Evolutionary conservation across 2,113 vertebrate genomes (phyloP), one percentile per base, ranked within the genome.

Genomic region (Zosterops lateralis): DNA sequence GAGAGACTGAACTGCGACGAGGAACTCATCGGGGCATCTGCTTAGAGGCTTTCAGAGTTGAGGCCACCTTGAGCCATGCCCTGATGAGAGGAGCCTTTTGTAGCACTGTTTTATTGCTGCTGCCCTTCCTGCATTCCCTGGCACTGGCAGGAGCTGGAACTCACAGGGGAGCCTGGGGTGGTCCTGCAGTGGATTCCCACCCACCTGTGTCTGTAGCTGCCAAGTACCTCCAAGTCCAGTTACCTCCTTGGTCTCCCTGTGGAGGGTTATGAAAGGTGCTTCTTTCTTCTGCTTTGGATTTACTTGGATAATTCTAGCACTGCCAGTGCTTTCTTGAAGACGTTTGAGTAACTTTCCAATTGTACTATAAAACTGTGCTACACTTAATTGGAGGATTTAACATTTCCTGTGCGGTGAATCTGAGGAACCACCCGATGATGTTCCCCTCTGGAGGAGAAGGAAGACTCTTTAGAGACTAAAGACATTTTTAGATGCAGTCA

Each of bases 81-180:
- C 95, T 94, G 57, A 72, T 42, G 90, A 97, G 92, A 92, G 86
- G 77, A 95, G 87, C 76, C 26, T 95, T 96, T 87, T 84, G 90
- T 77, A 95, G 95, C 96, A 92, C 94, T 91, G 83, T 95, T 91
- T 90, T 17, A 28, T n/a, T 60, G 93, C 96, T 97, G 84, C 93
- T 94, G 87, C 25, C 20, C 84, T 75, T 91, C 92, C 89, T 2
- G 56, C 78, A 73, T 81, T 89, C 92, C 64, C 65, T 72, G 47
- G 64, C 80, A 74, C 96, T 92, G 95, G 94, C 92, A 89, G 68
- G 74, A 72, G 66, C 74, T 95, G 38, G 94, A 91, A 40, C 42
- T 83, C 0, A 0, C 80, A 44, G 36, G 54, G 68, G 68, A 61
- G 83, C 38, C 61, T 13, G 0, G 0, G 50, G 60, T 53, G 56